Conservation (phyloP, 1,140 invertebrate species). For the Brachionus calyciflorus region DNA sequence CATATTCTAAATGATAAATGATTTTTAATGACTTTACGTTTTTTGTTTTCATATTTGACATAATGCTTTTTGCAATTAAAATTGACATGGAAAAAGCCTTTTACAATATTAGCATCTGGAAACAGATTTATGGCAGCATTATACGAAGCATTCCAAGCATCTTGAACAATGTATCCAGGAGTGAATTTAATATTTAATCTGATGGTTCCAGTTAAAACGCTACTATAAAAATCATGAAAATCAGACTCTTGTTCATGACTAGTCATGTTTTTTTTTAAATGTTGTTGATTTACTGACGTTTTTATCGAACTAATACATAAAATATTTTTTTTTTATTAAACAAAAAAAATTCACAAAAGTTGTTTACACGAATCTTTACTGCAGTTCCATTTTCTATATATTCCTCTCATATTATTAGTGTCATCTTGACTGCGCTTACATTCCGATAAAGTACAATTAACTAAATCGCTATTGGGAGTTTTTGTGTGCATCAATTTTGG, state of each 20-base stretch:
- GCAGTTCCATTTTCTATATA: slow-evolving; percentile 3
- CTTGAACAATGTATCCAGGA: neutral
- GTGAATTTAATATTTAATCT: neutral
- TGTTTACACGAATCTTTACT: neutral
- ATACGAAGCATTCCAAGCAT: neutral
- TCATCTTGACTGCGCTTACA: too few relatives aligned
- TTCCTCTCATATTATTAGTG: neutral
- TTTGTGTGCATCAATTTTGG: too few relatives aligned
- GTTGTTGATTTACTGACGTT: too few relatives aligned
- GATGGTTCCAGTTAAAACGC: neutral
- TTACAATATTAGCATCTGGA: neutral
- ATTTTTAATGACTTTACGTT: too few relatives aligned
- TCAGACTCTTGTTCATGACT: neutral
- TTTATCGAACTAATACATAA: neutral
- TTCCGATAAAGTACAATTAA: too few relatives aligned
- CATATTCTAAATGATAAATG: too few relatives aligned
- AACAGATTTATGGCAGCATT: slow-evolving; percentile 1
- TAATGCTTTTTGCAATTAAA: too few relatives aligned
- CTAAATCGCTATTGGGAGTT: too few relatives aligned
- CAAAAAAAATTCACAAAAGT: slow-evolving; percentile 23
- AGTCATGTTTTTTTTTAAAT: too few relatives aligned
- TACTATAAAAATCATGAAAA: neutral
- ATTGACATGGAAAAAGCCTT: neutral
- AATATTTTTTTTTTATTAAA: neutral
- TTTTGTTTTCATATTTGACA: too few relatives aligned